Evolutionary conservation across 2,113 vertebrate species (phyloP).

Genomic region (Motacilla alba): DNA sequence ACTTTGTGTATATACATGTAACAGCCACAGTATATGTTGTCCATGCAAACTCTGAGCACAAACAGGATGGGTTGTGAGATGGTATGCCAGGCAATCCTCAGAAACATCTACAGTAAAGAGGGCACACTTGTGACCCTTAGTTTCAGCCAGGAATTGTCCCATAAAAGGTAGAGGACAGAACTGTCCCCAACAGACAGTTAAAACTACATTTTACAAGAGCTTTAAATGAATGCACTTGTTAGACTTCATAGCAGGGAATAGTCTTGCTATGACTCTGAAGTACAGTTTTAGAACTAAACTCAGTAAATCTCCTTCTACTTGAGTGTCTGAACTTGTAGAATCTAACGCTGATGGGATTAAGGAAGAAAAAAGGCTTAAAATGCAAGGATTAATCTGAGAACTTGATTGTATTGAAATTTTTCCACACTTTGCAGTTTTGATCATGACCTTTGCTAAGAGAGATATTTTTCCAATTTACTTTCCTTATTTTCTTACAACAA

Average conservation of each 20-base stretch:
- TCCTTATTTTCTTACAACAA: constrained; percentile 26
- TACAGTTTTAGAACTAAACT: constrained; percentile 11
- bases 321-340: background rate
- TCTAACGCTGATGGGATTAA: background rate
- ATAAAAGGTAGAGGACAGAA: constrained; percentile 29
- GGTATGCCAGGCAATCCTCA: background rate
- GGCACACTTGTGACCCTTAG: background rate
- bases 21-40: background rate
- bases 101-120: background rate
- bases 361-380: constrained; percentile 40
- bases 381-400: constrained; percentile 29
- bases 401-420: constrained; percentile 2
- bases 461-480: constrained; percentile 32
- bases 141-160: background rate
- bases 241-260: constrained; percentile 29
- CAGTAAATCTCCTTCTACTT: background rate
- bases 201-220: constrained; percentile 30
- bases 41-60: background rate
- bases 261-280: background rate
- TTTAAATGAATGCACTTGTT: background rate
- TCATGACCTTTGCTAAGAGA: background rate
- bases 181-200: background rate
- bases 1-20: background rate
- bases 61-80: background rate
- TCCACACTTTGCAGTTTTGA: background rate